Evolutionary conservation across 2,113 vertebrate genomes (phyloP).

Genomic region (Neolamprologus cancellatus): DNA sequence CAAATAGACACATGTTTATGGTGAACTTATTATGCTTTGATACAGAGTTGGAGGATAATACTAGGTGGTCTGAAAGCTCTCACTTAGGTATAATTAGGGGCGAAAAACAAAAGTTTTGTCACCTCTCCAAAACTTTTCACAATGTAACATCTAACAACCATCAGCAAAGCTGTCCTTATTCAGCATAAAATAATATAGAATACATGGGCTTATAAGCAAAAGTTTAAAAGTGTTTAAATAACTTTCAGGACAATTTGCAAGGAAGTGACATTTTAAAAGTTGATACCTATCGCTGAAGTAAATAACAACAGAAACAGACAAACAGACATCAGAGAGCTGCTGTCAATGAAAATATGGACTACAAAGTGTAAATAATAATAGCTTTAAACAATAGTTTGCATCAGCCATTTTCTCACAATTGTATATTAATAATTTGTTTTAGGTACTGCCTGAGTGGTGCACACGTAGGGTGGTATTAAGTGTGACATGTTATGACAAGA

Average conservation of each 20-base stretch:
- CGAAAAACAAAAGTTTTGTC: background rate
- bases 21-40: background rate
- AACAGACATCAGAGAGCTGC: background rate
- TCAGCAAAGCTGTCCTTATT: background rate
- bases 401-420: background rate
- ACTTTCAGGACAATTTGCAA: background rate
- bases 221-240: background rate
- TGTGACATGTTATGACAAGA: background rate
- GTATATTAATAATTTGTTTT: background rate
- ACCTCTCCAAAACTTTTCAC: background rate
- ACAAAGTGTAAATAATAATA: background rate
- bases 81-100: background rate
- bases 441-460: background rate
- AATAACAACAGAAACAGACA: background rate
- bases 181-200: background rate
- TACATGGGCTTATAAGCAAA: background rate
- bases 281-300: background rate
- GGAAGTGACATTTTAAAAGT: background rate
- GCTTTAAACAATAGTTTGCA: background rate
- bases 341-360: background rate
- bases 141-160: background rate
- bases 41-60: background rate
- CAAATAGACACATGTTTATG: background rate
- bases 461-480: background rate
- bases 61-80: background rate